A percentile compares a stretch with the other conserved stretches of the same genome.
These are phyloP conservation scores for Rhogogaster chlorosoma DNA, from an alignment of 2,888 invertebrate species.

Conservation along the genomic window DNA sequence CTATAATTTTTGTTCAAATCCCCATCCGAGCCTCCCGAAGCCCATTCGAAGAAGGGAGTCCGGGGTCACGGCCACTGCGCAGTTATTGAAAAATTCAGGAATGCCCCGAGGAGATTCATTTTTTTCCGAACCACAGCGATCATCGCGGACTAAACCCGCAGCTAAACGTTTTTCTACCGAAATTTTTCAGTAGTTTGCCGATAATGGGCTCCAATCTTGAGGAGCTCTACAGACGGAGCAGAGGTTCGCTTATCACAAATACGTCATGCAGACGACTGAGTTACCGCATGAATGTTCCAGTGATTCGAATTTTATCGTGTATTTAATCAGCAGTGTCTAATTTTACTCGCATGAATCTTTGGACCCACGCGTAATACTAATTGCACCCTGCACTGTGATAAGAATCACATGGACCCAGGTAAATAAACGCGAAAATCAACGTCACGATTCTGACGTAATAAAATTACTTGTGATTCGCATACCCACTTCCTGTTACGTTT, in stretches of 20 bases:
- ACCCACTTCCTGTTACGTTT: not conserved
- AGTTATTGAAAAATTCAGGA: not conserved
- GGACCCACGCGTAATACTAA: not conserved
- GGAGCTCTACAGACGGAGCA: not conserved
- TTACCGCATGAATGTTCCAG: not conserved
- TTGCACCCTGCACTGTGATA: not conserved
- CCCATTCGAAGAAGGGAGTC: not conserved
- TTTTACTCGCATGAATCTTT: not conserved
- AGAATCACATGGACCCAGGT: not conserved
- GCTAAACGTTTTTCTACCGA: not conserved
- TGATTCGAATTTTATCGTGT: not conserved
- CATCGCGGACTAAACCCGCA: too few species aligned
- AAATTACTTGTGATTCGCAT: not conserved
- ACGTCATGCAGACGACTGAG: not conserved
- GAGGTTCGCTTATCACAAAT: not conserved
- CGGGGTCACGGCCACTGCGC: not conserved
- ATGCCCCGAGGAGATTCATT: not conserved
- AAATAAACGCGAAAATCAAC: not conserved
- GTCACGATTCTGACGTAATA: not conserved
- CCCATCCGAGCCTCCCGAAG: not conserved
- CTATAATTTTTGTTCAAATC: not conserved
- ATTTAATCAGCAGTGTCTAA: not conserved
- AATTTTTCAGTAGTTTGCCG: too few species aligned
- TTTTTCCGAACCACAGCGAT: not conserved
- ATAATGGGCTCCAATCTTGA: not conserved